Conservation (phyloP, 2,113 vertebrate species). For the Spea multiplicata region DNA sequence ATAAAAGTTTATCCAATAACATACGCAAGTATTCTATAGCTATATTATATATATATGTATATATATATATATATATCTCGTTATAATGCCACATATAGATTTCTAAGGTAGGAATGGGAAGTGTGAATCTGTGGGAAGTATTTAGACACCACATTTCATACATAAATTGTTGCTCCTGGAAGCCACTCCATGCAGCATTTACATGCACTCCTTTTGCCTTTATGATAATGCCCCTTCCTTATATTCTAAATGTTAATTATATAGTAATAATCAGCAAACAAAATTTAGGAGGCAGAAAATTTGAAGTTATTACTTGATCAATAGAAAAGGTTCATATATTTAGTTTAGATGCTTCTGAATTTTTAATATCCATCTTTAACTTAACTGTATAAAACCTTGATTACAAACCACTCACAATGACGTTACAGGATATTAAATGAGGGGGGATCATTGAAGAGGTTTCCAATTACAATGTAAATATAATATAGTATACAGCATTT, state of each 20-base stretch:
- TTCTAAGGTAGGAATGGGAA: slow-evolving; percentile 19
- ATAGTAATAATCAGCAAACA: too few relatives aligned
- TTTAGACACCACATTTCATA: too few relatives aligned
- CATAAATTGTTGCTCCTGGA: too few relatives aligned
- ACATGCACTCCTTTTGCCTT: too few relatives aligned
- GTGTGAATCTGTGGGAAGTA: slow-evolving; percentile 37
- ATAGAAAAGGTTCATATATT: too few relatives aligned
- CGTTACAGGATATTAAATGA: slow-evolving; percentile 4
- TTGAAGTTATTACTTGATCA: too few relatives aligned
- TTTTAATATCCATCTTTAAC: too few relatives aligned
- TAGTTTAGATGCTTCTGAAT: too few relatives aligned
- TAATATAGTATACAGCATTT: not conserved
- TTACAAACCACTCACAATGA: slow-evolving; percentile 8
- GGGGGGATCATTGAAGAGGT: not conserved
- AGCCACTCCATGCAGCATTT: too few relatives aligned
- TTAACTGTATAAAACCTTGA: not conserved
- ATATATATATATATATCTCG: not conserved
- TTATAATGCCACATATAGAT: slow-evolving; percentile 25
- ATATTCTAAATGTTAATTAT: too few relatives aligned
- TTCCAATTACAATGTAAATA: not conserved
- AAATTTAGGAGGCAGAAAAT: too few relatives aligned
- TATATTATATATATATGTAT: slow-evolving; percentile 24
- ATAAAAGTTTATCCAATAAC: slow-evolving; percentile 71
- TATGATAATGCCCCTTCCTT: too few relatives aligned
- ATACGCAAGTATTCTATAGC: slow-evolving; percentile 52